phyloP scores from a whole-genome alignment of 2,797 vertebrate species.

The Pangasius krempfi region DNA sequence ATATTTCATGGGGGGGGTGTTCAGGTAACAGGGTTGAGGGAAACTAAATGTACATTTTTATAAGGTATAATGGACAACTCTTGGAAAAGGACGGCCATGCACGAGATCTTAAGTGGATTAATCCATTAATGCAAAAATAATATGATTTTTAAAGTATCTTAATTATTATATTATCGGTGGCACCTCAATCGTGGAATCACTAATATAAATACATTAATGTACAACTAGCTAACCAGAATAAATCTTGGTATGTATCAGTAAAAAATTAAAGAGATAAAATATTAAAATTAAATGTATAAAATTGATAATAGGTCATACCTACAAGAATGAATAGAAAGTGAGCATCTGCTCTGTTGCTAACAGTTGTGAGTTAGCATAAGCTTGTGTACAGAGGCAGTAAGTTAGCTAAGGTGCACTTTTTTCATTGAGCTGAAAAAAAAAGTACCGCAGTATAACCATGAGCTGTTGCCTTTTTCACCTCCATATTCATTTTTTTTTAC shows the following conservation, averaged over 20 bases:
- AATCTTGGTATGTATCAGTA: too few relatives aligned
- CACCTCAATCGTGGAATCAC: not conserved
- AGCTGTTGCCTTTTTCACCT: not conserved
- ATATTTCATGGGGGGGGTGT: not conserved
- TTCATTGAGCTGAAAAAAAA: not conserved
- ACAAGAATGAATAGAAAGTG: not conserved
- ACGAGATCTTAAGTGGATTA: too few relatives aligned
- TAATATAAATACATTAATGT: not conserved
- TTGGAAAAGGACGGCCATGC: not conserved
- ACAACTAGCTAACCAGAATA: too few relatives aligned
- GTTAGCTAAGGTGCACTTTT: too few relatives aligned
- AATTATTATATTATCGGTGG: too few relatives aligned
- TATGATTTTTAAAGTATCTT: too few relatives aligned
- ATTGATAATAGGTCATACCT: too few relatives aligned
- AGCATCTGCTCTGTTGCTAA: not conserved
- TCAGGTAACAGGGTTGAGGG: not conserved
- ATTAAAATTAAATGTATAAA: too few relatives aligned
- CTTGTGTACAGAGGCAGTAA: not conserved
- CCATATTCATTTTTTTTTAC: not conserved
- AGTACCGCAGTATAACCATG: too few relatives aligned
- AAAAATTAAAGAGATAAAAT: too few relatives aligned
- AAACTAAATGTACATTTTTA: not conserved
- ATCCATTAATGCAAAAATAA: too few relatives aligned
- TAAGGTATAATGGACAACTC: not conserved
- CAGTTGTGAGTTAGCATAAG: not conserved